Conservation (phyloP, 2,888 invertebrate species). For the Anoncus sp. region DNA sequence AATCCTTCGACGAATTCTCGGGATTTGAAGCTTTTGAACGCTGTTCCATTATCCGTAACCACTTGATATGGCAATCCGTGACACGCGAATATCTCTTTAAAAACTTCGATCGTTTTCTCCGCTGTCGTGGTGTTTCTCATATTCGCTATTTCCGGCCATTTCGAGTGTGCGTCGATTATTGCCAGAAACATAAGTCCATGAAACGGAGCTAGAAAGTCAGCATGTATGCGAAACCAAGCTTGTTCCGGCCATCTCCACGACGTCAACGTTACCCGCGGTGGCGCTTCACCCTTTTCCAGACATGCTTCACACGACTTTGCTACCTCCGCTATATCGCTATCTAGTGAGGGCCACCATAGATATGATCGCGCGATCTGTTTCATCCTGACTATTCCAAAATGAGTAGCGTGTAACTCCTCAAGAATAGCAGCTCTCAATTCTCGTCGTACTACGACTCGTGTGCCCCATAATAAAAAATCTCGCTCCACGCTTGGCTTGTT, state of each 20-base stretch:
- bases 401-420: slow-evolving; percentile 31
- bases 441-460: slow-evolving; percentile 21
- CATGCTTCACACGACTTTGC: slow-evolving; percentile 29
- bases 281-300: slow-evolving; percentile 16
- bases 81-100: slow-evolving; percentile 46
- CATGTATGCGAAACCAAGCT: slow-evolving; percentile 46
- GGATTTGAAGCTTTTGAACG: slow-evolving; percentile 47
- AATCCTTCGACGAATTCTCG: slow-evolving; percentile 37
- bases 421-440: slow-evolving; percentile 24
- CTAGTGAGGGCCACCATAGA: slow-evolving; percentile 45
- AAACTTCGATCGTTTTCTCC: slow-evolving; percentile 48
- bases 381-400: slow-evolving; percentile 44
- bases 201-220: slow-evolving; percentile 50
- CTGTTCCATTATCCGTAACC: slow-evolving; percentile 52
- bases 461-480: slow-evolving; percentile 33
- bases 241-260: slow-evolving; percentile 49
- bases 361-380: slow-evolving; percentile 42
- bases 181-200: slow-evolving; percentile 49
- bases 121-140: slow-evolving; percentile 51
- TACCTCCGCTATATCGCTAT: slow-evolving; percentile 38
- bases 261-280: slow-evolving; percentile 19
- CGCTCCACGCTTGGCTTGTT: slow-evolving; percentile 21
- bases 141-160: slow-evolving; percentile 59
- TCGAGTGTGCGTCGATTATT: slow-evolving; percentile 57
- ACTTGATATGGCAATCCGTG: slow-evolving; percentile 50